phyloP scores from a whole-genome alignment of 2,113 vertebrate genomes.

The Salvator merianae region DNA sequence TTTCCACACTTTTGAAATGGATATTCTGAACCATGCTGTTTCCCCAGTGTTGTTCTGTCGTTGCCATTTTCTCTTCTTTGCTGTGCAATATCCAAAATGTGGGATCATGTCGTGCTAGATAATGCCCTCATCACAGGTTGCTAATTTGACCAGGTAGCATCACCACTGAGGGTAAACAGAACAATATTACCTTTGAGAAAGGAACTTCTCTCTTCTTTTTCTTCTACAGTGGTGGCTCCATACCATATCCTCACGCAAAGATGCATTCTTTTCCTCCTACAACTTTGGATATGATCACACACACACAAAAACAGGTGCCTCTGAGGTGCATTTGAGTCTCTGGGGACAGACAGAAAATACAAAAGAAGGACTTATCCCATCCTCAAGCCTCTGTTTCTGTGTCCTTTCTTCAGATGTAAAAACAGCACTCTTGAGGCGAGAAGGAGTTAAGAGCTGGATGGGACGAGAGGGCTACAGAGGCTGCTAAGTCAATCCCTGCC shows the following conservation, averaged over 20 bases:
- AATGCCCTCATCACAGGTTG: background rate
- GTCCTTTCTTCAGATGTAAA: no score
- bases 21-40: background rate
- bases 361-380: no score
- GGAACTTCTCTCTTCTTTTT: background rate
- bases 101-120: background rate
- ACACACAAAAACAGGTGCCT: no score
- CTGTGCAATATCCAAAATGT: background rate
- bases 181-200: background rate
- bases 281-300: background rate
- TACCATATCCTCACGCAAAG: background rate
- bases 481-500: no score
- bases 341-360: no score
- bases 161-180: background rate
- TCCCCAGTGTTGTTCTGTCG: background rate
- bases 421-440: no score
- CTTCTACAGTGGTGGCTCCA: no score
- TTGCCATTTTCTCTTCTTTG: background rate
- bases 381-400: no score
- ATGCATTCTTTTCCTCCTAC: background rate
- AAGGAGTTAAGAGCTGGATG: no score
- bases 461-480: no score
- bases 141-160: background rate
- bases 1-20: background rate
- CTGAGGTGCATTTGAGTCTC: no score